A percentile compares a stretch with the other conserved stretches of the same genome.
phyloP scores from a whole-genome alignment of 1,140 invertebrate genomes.

The Dendroctonus ponderosae region DNA sequence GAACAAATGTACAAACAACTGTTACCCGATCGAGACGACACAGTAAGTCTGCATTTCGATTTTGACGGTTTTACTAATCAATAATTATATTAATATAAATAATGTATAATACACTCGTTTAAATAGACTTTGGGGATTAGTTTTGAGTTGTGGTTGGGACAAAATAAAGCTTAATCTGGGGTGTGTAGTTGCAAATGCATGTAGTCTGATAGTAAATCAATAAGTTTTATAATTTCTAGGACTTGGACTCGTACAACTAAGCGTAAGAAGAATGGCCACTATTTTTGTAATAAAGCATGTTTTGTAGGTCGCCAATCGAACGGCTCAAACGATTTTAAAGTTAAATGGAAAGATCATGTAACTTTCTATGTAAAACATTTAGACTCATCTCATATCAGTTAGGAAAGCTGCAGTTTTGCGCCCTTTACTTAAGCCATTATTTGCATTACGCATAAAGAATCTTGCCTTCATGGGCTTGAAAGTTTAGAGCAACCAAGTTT shows the following conservation, averaged over 20 bases:
- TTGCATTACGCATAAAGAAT: not conserved
- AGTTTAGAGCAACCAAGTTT: too few relatives aligned
- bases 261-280: not conserved
- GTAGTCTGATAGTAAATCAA: slow-evolving; percentile 2
- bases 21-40: slow-evolving; percentile 61
- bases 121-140: not conserved
- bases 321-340: too few relatives aligned
- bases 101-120: not conserved
- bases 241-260: slow-evolving; percentile 21
- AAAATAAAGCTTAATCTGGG: not conserved
- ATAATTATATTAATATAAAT: not conserved
- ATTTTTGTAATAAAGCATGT: not conserved
- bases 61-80: not conserved
- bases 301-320: not conserved
- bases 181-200: not conserved
- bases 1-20: slow-evolving; percentile 62
- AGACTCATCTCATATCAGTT: not conserved
- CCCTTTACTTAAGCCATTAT: not conserved
- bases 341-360: too few relatives aligned
- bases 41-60: slow-evolving; percentile 55
- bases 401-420: not conserved
- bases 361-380: not conserved
- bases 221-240: slow-evolving; percentile 14
- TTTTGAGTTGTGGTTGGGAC: not conserved
- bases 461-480: too few relatives aligned